phyloP scores from a whole-genome alignment of 2,888 invertebrate genomes.

The Sympetrum striolatum region DNA sequence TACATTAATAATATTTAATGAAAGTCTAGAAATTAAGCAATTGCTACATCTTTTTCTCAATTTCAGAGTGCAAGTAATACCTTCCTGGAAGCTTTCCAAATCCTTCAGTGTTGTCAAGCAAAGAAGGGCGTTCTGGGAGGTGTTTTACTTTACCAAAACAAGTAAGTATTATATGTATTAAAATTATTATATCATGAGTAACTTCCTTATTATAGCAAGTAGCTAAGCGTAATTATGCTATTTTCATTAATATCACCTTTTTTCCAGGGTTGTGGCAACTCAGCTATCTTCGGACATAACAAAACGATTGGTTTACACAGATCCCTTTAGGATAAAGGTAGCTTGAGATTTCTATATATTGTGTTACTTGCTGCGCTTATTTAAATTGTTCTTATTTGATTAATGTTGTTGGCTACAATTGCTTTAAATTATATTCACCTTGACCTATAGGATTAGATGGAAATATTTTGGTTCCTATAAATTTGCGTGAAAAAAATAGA shows the following conservation, averaged over 20 bases:
- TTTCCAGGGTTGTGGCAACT: conserved; percentile 77
- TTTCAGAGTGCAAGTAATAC: conserved; percentile 84
- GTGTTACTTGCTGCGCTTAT: not conserved
- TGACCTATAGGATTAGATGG: too few species aligned
- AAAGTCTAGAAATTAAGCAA: too few species aligned
- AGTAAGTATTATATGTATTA: conserved; percentile 64
- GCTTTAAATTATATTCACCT: too few species aligned
- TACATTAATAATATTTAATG: too few species aligned
- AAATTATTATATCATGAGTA: not conserved
- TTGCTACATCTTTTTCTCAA: conserved; percentile 43
- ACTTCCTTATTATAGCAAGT: not conserved
- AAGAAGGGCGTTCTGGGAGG: conserved; percentile 83
- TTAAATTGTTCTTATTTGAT: too few species aligned
- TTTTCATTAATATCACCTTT: conserved; percentile 9
- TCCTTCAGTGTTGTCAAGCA: conserved; percentile 83
- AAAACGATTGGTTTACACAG: conserved; percentile 80
- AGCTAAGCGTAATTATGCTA: not conserved
- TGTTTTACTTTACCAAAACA: conserved; percentile 85
- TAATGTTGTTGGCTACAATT: too few species aligned
- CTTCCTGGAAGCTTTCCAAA: conserved; percentile 85
- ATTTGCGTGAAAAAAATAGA: too few species aligned
- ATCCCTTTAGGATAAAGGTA: conserved; percentile 81
- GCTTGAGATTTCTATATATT: not conserved
- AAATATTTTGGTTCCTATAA: too few species aligned
- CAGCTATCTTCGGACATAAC: conserved; percentile 77